Evolutionary conservation across 2,113 vertebrate species (phyloP), one percentile per base, ranked within the genome.

Genomic region (Sminthopsis crassicaudata): DNA sequence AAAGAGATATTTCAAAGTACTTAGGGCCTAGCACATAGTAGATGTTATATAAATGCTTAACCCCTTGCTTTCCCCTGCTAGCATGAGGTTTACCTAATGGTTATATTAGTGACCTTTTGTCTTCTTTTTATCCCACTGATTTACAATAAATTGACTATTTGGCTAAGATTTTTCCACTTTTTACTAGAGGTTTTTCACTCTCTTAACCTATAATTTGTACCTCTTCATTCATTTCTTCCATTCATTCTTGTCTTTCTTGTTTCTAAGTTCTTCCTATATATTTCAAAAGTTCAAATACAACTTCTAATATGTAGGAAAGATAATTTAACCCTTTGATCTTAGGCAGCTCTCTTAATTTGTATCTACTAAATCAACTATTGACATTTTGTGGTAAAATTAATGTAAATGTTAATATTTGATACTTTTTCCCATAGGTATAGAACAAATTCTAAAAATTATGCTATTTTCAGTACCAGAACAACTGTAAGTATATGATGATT

Each of bases 391-490:
- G 90, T 94, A 30, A 96, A 90, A 25, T 92, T 67, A 94, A 19
- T 93, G 95, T 67, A 96, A 95, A 96, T 94, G 94, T 94, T 96
- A 16, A 91, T 51, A 4, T 93, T 95, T 95, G 22, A 2, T 89
- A 10, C 96, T 95, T 94, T 93, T 95, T 94, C 95, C 54, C 90
- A 30, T 94, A 97, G 96, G 53, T 98, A 98, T 53, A 57, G 14
- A 89, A 92, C 19, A 11, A 94, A 51, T 8, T 91, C 94, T 92
- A 91, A 92, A 93, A 92, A 84, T 3, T 25, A 95, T 7, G 1
- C 25, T 53, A 48, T 95, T 91, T 93, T 98, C 51, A 95, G 46
- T 95, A 98, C 30, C 26, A 97, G 96, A 96, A 98, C 94, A 96
- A 19, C 25, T 90, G 48, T 97, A 98, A 96, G 96, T 97, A 46